Evolutionary conservation across 1,140 invertebrate genomes (phyloP).

Genomic region (Lethrus apterus): DNA sequence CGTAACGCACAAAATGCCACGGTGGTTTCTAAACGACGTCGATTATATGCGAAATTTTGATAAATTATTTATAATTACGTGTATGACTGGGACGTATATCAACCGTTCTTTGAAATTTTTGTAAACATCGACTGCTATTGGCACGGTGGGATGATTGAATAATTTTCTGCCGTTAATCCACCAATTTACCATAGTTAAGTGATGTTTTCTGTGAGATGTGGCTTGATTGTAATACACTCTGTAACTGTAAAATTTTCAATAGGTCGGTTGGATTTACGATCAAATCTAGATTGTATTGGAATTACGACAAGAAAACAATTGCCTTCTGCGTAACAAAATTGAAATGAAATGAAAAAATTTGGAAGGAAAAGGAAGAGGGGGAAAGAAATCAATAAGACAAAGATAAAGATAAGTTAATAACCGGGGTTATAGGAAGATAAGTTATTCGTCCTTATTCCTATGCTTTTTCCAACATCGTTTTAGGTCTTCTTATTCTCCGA

Average conservation of each 20-base stretch:
- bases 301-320: too few relatives aligned
- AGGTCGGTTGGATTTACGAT: background rate
- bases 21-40: slow-evolving; percentile 54
- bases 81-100: slow-evolving; percentile 58
- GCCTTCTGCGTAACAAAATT: too few relatives aligned
- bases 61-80: slow-evolving; percentile 43
- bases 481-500: too few relatives aligned
- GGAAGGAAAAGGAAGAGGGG: too few relatives aligned
- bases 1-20: slow-evolving; percentile 61
- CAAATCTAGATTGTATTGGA: too few relatives aligned
- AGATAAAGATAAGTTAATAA: too few relatives aligned
- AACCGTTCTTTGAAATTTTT: slow-evolving; percentile 53
- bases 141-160: slow-evolving; percentile 54
- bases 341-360: too few relatives aligned
- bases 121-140: slow-evolving; percentile 48
- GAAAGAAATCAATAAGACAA: too few relatives aligned
- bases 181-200: slow-evolving; percentile 57
- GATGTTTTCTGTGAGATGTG: slow-evolving; percentile 43
- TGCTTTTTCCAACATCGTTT: too few relatives aligned
- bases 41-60: slow-evolving; percentile 10
- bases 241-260: slow-evolving; percentile 38
- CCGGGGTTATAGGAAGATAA: too few relatives aligned
- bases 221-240: slow-evolving; percentile 63
- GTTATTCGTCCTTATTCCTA: too few relatives aligned
- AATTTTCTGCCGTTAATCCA: slow-evolving; percentile 51